Evolutionary conservation across 1,140 invertebrate species (phyloP).

Genomic region (Zaprionus inermis): DNA sequence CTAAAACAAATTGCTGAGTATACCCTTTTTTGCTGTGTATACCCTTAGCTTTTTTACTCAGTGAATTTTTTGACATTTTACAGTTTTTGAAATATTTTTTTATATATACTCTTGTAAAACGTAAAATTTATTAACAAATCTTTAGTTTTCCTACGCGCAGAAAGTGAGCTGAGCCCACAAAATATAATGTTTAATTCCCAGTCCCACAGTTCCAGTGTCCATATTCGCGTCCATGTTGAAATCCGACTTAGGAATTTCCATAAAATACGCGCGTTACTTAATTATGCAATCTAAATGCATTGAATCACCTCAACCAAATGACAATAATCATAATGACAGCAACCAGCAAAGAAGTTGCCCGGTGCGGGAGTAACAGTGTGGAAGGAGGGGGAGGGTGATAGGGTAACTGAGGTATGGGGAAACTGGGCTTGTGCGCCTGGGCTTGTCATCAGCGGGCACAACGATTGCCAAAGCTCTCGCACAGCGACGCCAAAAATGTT

Average conservation of each 20-base stretch:
- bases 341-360: constrained; percentile 20
- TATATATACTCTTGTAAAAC: too few species aligned
- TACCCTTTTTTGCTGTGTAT: too few species aligned
- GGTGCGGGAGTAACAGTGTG: neutral
- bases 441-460: constrained; percentile 35
- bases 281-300: constrained; percentile 82
- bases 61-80: too few species aligned
- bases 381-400: neutral
- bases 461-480: constrained; percentile 45
- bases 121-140: too few species aligned
- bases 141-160: too few species aligned
- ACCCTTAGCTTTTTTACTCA: too few species aligned
- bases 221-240: neutral
- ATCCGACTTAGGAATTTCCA: constrained; percentile 17
- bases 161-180: neutral
- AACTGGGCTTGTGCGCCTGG: neutral
- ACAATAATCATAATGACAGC: constrained; percentile 78
- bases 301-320: constrained; percentile 79
- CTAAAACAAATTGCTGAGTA: too few species aligned
- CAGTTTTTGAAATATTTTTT: too few species aligned
- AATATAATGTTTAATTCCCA: neutral
- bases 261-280: constrained; percentile 62
- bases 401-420: neutral
- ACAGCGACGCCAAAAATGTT: constrained; percentile 67
- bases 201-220: too few species aligned